Evolutionary conservation across 1,140 invertebrate genomes (phyloP).

Genomic region (Drosophila pectinifera): DNA sequence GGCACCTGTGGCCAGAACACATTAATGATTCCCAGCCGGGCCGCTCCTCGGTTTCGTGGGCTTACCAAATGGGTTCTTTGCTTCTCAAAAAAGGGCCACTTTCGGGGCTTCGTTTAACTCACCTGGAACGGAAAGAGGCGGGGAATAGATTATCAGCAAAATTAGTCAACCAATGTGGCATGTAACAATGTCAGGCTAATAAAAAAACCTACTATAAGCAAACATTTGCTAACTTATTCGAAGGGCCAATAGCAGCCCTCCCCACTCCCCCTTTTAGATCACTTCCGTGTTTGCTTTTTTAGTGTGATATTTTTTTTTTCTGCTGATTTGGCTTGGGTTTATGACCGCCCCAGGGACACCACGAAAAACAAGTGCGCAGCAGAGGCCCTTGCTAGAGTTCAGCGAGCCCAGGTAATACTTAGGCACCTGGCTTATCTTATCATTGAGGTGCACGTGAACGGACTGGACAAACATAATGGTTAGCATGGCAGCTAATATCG

Average conservation of each 20-base stretch:
- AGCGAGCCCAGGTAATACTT: constrained; percentile 36
- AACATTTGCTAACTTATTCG: constrained; percentile 29
- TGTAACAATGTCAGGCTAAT: constrained; percentile 11
- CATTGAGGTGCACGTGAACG: constrained; percentile 67
- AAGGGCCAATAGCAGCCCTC: no score
- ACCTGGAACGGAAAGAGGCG: constrained; percentile 31
- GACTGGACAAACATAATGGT: constrained; percentile 45
- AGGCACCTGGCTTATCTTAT: constrained; percentile 54
- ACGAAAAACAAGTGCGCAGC: constrained; percentile 24
- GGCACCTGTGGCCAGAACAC: constrained; percentile 29
- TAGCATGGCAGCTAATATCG: constrained; percentile 14
- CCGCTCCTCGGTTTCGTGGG: constrained; percentile 14
- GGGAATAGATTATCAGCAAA: constrained; percentile 31
- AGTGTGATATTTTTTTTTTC: constrained; percentile 3
- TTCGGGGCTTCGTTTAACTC: constrained; percentile 20
- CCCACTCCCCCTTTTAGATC: constrained; percentile 9
- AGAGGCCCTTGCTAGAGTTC: constrained; percentile 65
- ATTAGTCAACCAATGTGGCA: constrained; percentile 17
- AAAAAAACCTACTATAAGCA: constrained; percentile 10
- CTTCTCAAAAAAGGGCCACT: constrained; percentile 3
- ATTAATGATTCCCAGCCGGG: constrained; percentile 41
- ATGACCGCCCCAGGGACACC: constrained; percentile 43
- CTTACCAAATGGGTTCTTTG: constrained; percentile 39
- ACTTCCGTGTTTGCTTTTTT: constrained; percentile 37
- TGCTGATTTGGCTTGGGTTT: constrained; percentile 33